phyloP scores from a whole-genome alignment of 2,113 vertebrate genomes.

The Tor tambroides region DNA sequence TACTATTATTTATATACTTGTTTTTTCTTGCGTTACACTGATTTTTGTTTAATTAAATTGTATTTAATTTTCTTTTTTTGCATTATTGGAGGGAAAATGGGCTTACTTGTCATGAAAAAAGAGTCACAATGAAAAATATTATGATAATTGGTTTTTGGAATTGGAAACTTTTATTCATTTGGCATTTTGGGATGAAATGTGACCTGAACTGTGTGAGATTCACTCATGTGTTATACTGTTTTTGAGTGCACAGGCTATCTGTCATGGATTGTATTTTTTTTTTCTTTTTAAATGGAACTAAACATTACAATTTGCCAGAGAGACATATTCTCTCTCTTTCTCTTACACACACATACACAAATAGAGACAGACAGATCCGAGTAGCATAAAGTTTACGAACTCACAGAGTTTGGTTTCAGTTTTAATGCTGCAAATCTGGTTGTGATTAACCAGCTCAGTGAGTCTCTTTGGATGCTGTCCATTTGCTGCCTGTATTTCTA shows the following conservation, averaged over 20 bases:
- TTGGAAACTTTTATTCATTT: not conserved
- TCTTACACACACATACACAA: slow-evolving; percentile 46
- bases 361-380: slow-evolving; percentile 8
- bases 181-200: not conserved
- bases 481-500: slow-evolving; percentile 67
- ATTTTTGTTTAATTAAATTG: not conserved
- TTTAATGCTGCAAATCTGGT: slow-evolving; percentile 74
- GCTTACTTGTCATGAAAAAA: not conserved
- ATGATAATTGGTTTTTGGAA: no score
- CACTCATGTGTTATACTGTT: not conserved
- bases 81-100: not conserved
- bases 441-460: slow-evolving; percentile 73
- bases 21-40: not conserved
- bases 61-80: slow-evolving; percentile 7
- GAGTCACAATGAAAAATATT: not conserved
- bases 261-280: not conserved
- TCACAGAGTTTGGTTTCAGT: slow-evolving; percentile 71
- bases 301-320: not conserved
- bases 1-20: not conserved
- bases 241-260: not conserved
- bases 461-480: slow-evolving; percentile 67
- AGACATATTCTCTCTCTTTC: not conserved
- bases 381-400: slow-evolving; percentile 70
- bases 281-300: not conserved
- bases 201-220: not conserved